These are phyloP conservation scores for Eupithecia vulgata DNA, from an alignment of 2,888 invertebrate genomes.

Conservation along the genomic window DNA sequence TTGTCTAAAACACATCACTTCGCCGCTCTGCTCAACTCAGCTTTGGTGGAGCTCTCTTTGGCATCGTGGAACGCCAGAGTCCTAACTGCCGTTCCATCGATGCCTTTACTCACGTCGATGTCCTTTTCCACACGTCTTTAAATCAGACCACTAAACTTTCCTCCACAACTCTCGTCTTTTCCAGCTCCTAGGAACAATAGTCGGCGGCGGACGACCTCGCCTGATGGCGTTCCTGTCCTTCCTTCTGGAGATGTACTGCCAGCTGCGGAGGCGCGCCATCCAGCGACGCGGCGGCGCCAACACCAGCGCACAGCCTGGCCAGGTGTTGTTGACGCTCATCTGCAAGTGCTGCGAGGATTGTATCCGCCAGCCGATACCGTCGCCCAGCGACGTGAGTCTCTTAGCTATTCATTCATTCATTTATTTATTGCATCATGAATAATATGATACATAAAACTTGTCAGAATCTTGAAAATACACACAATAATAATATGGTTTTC, in stretches of 20 bases:
- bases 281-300: constrained; percentile 77
- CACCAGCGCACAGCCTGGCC: constrained; percentile 83
- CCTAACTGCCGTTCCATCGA: no score
- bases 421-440: no score
- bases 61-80: no score
- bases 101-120: neutral
- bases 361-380: constrained; percentile 91
- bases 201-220: constrained; percentile 86
- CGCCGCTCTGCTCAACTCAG: no score
- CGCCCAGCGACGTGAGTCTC: constrained; percentile 88
- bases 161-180: neutral
- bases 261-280: constrained; percentile 88
- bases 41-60: no score
- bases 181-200: constrained; percentile 80
- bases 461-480: no score
- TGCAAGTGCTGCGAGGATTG: constrained; percentile 96
- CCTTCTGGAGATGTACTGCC: constrained; percentile 95
- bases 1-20: no score
- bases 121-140: neutral
- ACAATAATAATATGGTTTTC: no score
- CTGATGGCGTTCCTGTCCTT: constrained; percentile 94
- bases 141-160: neutral
- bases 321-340: constrained; percentile 91
- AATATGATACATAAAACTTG: no score
- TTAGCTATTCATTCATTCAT: neutral